Evolutionary conservation across 2,113 vertebrate genomes (phyloP), one percentile per base, ranked within the genome.

Genomic region (Callipepla californica): DNA sequence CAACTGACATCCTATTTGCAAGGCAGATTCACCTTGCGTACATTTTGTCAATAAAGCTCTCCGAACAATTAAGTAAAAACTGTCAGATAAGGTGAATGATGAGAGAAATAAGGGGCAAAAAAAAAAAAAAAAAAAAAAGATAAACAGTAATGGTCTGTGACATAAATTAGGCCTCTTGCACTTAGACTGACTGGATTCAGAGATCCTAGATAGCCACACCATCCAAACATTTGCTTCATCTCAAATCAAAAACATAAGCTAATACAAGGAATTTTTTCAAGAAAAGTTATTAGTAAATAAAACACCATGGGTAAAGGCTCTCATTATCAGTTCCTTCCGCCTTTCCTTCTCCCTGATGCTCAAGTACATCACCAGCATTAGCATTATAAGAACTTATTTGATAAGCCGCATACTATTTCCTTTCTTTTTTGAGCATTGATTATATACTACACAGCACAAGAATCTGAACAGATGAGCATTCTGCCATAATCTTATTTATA

Each of bases 291-390:
- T 53, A 69, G 32, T 20, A 70, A n/a, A 14, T 20, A 77, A 68
- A 21, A 61, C 0, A 0, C 13, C 13, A 45, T 0, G 1, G 34
- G 25, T 70, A 50, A n/a, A 92, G 30, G 44, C 28, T 65, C 8
- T 59, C 15, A 38, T 17, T 68, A 44, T 36, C 32, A n/a, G 6
- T 17, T 40, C 38, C 36, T 79, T 72, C 34, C 50, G 9, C 10
- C 28, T 36, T 28, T 68, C 40, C 32, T 84, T 79, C 28, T 76
- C 9, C 17, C 44, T 58, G 42, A 15, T 70, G 12, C 68, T 73
- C 30, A 85, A 69, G 40, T 9, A 68, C 15, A 40, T 16, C 7
- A 8, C 13, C 2, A 8, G 16, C 8, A 44, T 25, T 67, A 55
- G 32, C 25, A 25, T 36, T 36, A 42, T 3, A 84, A 25, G 22